Conservation (phyloP, 2,113 vertebrate species). For the Scartelaos histophorus region DNA sequence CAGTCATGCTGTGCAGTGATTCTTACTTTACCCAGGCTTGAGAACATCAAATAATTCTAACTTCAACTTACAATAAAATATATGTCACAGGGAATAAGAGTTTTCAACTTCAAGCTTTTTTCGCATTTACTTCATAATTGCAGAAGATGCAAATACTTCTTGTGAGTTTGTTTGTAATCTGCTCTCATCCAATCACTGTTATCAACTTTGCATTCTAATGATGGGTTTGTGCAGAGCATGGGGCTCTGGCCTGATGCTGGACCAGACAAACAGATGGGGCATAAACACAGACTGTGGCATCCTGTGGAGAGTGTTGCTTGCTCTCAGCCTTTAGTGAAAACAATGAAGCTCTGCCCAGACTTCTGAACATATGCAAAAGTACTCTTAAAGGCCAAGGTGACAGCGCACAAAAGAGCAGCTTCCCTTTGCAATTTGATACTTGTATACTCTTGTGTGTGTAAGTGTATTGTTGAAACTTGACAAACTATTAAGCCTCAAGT, state of each 20-base stretch:
- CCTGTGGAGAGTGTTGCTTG: slow-evolving; percentile 76
- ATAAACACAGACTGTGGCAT: slow-evolving; percentile 78
- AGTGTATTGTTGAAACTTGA: slow-evolving; percentile 19
- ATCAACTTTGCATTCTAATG: slow-evolving; percentile 29
- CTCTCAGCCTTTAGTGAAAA: slow-evolving; percentile 78
- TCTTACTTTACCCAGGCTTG: neutral
- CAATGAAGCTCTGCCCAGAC: slow-evolving; percentile 75
- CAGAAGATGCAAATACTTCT: neutral
- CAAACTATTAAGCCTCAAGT: slow-evolving; percentile 26
- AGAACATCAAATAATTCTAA: neutral
- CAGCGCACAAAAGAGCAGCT: slow-evolving; percentile 50
- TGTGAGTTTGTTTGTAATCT: slow-evolving; percentile 41
- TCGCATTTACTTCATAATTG: neutral
- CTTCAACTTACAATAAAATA: neutral
- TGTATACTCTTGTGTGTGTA: slow-evolving; percentile 12
- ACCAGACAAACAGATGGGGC: slow-evolving; percentile 74
- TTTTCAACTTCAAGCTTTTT: neutral
- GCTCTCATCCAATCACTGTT: slow-evolving; percentile 40
- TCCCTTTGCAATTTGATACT: slow-evolving; percentile 31
- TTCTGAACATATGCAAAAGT: slow-evolving; percentile 58
- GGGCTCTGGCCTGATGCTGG: slow-evolving; percentile 54
- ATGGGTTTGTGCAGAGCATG: slow-evolving; percentile 30
- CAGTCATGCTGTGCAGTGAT: neutral
- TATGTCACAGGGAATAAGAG: no score
- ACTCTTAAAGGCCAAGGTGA: slow-evolving; percentile 75